Evolutionary conservation across 1,140 invertebrate genomes (phyloP).

Genomic region (Triops longicaudatus): DNA sequence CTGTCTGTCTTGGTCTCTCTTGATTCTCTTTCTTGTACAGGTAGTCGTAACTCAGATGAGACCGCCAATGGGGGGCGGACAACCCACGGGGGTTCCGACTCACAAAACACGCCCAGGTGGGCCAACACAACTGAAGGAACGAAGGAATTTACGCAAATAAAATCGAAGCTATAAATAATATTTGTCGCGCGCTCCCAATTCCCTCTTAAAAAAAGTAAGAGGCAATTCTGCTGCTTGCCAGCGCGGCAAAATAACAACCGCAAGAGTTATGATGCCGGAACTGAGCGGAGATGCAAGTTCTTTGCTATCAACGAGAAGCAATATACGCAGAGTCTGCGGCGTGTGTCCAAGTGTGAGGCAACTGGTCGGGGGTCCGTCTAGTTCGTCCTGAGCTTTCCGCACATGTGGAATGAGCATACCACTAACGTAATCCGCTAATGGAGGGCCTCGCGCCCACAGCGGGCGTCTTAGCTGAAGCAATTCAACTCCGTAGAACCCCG

Average conservation of each 20-base stretch:
- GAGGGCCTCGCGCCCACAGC: constrained; percentile 2
- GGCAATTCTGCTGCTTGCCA: neutral
- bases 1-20: neutral
- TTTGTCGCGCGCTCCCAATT: neutral
- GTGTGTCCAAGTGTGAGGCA: neutral
- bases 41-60: constrained; percentile 7
- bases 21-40: neutral
- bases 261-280: constrained; percentile 2
- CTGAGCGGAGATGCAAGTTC: neutral
- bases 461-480: neutral
- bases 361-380: neutral
- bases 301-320: neutral
- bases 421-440: constrained; percentile 11
- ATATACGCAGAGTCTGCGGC: neutral
- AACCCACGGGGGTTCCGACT: neutral
- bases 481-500: neutral
- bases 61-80: constrained; percentile 13
- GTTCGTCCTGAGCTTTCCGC: neutral
- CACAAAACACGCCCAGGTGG: constrained; percentile 8
- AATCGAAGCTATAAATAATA: constrained; percentile 16
- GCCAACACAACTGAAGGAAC: neutral
- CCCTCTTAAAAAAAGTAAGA: neutral
- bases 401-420: constrained; percentile 10
- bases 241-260: neutral
- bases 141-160: neutral